These are phyloP conservation scores for Myotis daubentonii DNA, from an alignment of 2,797 vertebrate species.

Conservation along the genomic window DNA sequence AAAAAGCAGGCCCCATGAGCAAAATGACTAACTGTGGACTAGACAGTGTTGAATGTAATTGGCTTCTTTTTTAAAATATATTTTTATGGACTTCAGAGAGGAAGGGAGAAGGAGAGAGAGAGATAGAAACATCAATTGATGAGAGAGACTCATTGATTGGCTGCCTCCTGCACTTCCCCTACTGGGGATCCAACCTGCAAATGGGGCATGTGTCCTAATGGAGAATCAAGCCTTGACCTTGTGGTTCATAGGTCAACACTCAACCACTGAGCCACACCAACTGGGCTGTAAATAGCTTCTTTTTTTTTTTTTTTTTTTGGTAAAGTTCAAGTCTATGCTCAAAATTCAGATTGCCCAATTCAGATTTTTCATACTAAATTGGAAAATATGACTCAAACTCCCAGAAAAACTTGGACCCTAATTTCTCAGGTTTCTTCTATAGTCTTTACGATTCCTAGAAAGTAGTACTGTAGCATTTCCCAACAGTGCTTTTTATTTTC, in stretches of 20 bases:
- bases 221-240: too few relatives aligned
- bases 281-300: neutral
- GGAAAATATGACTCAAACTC: neutral
- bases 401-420: neutral
- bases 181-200: too few relatives aligned
- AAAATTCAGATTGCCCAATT: neutral
- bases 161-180: too few relatives aligned
- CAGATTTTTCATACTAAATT: conserved; percentile 12
- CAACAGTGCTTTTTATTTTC: neutral
- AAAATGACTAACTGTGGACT: neutral
- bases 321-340: conserved; percentile 18
- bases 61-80: neutral
- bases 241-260: too few relatives aligned
- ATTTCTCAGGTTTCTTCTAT: conserved; percentile 14
- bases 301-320: conserved; percentile 3
- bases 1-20: neutral
- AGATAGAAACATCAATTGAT: too few relatives aligned
- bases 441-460: neutral
- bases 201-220: too few relatives aligned
- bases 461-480: neutral
- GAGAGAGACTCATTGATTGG: too few relatives aligned
- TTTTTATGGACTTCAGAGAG: too few relatives aligned
- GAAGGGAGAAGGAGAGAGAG: too few relatives aligned
- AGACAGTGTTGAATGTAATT: neutral
- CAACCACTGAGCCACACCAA: too few relatives aligned